phyloP scores from a whole-genome alignment of 2,888 invertebrate species.

The Melanargia galathea region DNA sequence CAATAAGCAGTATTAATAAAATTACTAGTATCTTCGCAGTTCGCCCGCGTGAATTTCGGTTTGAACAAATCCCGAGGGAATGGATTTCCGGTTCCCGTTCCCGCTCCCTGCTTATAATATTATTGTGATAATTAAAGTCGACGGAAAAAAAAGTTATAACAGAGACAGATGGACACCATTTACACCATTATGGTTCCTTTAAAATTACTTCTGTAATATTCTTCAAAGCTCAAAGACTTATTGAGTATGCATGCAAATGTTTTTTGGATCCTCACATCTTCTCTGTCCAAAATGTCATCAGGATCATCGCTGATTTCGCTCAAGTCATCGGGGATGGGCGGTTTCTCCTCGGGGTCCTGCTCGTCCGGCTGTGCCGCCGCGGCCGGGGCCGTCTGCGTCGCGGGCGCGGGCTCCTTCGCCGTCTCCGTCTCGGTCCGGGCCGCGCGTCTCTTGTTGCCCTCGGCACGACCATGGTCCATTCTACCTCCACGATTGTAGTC shows the following conservation, averaged over 20 bases:
- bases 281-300: conserved; percentile 92
- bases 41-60: too few relatives aligned
- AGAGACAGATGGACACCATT: too few relatives aligned
- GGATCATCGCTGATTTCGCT: conserved; percentile 95
- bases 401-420: conserved; percentile 56
- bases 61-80: too few relatives aligned
- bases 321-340: conserved; percentile 86
- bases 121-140: too few relatives aligned
- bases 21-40: too few relatives aligned
- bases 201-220: too few relatives aligned
- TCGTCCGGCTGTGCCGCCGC: conserved; percentile 57
- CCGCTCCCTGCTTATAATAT: too few relatives aligned
- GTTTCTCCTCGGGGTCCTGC: conserved; percentile 74
- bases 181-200: too few relatives aligned
- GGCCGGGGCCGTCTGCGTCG: conserved; percentile 54
- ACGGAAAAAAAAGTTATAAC: too few relatives aligned
- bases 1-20: too few relatives aligned
- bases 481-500: conserved; percentile 73
- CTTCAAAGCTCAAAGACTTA: too few relatives aligned
- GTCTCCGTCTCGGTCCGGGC: conserved; percentile 65
- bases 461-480: conserved; percentile 63
- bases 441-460: conserved; percentile 65
- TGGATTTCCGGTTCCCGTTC: too few relatives aligned
- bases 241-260: not conserved
- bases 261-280: conserved; percentile 78